Conservation (phyloP, 2,888 invertebrate genomes). For the Bellardia pandia region DNA sequence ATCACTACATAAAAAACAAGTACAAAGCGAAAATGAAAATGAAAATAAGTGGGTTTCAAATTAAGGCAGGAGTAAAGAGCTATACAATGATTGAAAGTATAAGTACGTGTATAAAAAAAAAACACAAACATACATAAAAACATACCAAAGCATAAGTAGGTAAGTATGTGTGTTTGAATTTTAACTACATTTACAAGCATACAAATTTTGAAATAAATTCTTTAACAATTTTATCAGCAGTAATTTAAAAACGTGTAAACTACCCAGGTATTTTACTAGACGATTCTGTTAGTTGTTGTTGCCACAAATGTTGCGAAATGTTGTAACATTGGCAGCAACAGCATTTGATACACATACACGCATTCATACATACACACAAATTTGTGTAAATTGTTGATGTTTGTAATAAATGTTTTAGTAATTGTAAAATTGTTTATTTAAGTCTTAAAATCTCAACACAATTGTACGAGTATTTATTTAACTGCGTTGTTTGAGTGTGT, state of each 20-base stretch:
- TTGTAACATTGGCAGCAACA: slow-evolving; percentile 1
- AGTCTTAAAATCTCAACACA: slow-evolving; percentile 41
- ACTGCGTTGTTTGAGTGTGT: not conserved
- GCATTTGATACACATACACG: not conserved
- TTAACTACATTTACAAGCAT: not conserved
- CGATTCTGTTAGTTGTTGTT: not conserved
- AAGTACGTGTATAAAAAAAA: not conserved
- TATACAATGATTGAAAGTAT: not conserved
- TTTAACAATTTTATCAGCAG: not conserved
- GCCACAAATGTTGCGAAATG: slow-evolving; percentile 6
- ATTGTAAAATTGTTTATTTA: slow-evolving; percentile 42
- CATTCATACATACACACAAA: too few species aligned
- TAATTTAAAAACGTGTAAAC: slow-evolving; percentile 16
- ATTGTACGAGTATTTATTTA: not conserved
- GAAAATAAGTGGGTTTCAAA: too few species aligned
- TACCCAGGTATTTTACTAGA: not conserved
- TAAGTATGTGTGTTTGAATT: not conserved
- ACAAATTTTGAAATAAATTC: not conserved
- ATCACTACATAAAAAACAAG: slow-evolving; percentile 8
- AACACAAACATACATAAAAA: not conserved
- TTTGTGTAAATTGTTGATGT: not conserved
- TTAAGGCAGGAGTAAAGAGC: too few species aligned
- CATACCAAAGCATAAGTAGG: not conserved
- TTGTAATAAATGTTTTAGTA: slow-evolving; percentile 33
- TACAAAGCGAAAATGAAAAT: not conserved